Evolutionary conservation across 2,797 vertebrate species (phyloP).

Genomic region (Pangasius mekongensis): DNA sequence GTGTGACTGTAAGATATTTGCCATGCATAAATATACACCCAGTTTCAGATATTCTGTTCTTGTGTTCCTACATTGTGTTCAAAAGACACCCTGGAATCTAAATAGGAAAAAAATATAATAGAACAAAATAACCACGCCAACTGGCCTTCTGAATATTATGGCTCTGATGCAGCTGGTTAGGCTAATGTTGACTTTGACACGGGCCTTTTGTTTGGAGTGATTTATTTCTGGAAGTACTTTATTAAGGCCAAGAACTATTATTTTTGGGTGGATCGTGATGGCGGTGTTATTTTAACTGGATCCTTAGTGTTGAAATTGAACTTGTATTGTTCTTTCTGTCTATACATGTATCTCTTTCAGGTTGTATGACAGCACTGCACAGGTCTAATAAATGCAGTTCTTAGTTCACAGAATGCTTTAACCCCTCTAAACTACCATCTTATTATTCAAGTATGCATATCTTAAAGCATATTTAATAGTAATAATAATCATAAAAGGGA

Average conservation of each 20-base stretch:
- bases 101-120: neutral
- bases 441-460: no score
- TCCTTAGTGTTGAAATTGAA: neutral
- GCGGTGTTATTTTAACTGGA: neutral
- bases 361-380: neutral
- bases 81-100: slow-evolving; percentile 1
- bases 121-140: neutral
- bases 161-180: neutral
- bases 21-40: neutral
- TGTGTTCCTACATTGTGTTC: neutral
- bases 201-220: neutral
- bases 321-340: neutral
- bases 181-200: slow-evolving; percentile 12
- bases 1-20: neutral
- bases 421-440: neutral
- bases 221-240: neutral
- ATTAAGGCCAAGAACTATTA: neutral
- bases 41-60: neutral
- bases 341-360: neutral
- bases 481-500: neutral
- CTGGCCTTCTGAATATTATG: neutral
- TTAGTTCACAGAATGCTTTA: neutral
- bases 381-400: neutral
- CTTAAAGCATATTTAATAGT: neutral
- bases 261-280: neutral